Evolutionary conservation across 2,113 vertebrate genomes (phyloP).

Genomic region (Sylvilagus bachmani): DNA sequence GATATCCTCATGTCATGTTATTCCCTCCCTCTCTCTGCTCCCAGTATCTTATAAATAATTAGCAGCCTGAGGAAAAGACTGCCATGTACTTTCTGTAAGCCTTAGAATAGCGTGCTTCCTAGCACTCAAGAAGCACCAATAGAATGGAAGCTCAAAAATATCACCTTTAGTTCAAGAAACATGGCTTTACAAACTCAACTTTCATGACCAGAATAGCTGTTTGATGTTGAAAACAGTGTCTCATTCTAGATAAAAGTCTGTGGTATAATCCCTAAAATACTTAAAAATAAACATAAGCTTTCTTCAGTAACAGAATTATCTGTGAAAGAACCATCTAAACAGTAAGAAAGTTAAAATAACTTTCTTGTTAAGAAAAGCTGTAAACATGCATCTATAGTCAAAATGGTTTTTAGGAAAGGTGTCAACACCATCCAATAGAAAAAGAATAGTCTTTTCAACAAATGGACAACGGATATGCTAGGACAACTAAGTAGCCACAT

Average conservation of each 20-base stretch:
- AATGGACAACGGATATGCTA: not conserved
- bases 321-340: slow-evolving; percentile 53
- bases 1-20: not conserved
- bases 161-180: not conserved
- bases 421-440: not conserved
- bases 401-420: slow-evolving; percentile 9
- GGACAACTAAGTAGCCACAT: not conserved
- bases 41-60: not conserved
- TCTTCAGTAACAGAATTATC: slow-evolving; percentile 16
- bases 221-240: not conserved
- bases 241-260: slow-evolving; percentile 22
- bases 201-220: not conserved
- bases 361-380: slow-evolving; percentile 23
- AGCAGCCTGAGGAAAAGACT: not conserved
- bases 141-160: not conserved
- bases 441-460: slow-evolving; percentile 25
- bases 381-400: not conserved
- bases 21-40: not conserved
- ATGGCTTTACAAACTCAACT: not conserved
- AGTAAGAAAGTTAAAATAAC: slow-evolving; percentile 45
- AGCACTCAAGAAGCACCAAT: not conserved
- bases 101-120: not conserved
- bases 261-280: not conserved
- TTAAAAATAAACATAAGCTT: slow-evolving; percentile 52
- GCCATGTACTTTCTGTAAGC: not conserved